Evolutionary conservation across 2,797 vertebrate genomes (phyloP).

Genomic region (Aulostomus chinensis): DNA sequence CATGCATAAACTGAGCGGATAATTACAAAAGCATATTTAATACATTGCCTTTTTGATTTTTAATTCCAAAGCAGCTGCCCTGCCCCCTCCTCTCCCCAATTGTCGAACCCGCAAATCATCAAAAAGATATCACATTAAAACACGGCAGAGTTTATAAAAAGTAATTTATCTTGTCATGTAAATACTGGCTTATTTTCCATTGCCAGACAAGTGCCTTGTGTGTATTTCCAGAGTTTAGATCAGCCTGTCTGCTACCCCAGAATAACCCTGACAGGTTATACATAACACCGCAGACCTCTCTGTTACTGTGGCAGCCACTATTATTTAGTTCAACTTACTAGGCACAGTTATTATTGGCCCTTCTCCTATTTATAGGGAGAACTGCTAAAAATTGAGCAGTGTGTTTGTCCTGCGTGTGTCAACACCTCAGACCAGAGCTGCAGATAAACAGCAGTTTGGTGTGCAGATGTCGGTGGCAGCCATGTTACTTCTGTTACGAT

Average conservation of each 20-base stretch:
- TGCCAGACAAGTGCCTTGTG: slow-evolving; percentile 50
- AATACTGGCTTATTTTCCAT: slow-evolving; percentile 61
- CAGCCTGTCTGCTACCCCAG: slow-evolving; percentile 62
- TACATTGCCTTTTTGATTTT: too few relatives aligned
- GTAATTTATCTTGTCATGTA: slow-evolving; percentile 51
- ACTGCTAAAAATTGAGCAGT: slow-evolving; percentile 74
- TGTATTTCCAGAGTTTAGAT: slow-evolving; percentile 60
- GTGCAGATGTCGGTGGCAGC: slow-evolving; percentile 38
- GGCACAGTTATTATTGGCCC: slow-evolving; percentile 76
- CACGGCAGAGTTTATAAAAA: slow-evolving; percentile 4
- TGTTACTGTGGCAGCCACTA: slow-evolving; percentile 73
- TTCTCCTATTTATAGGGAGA: slow-evolving; percentile 78
- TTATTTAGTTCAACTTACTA: slow-evolving; percentile 69
- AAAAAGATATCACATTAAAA: slow-evolving; percentile 2
- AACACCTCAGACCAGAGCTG: slow-evolving; percentile 60
- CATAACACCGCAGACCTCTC: slow-evolving; percentile 60
- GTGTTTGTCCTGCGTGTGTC: slow-evolving; percentile 70
- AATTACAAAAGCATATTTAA: too few relatives aligned
- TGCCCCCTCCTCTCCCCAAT: too few relatives aligned
- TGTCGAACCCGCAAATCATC: neutral
- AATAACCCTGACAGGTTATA: slow-evolving; percentile 68
- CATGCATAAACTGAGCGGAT: too few relatives aligned
- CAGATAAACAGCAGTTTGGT: slow-evolving; percentile 56
- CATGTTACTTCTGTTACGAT: slow-evolving; percentile 47
- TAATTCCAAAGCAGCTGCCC: too few relatives aligned